Evolutionary conservation across 1,140 invertebrate genomes (phyloP).

Genomic region (Archivesica marissinica): DNA sequence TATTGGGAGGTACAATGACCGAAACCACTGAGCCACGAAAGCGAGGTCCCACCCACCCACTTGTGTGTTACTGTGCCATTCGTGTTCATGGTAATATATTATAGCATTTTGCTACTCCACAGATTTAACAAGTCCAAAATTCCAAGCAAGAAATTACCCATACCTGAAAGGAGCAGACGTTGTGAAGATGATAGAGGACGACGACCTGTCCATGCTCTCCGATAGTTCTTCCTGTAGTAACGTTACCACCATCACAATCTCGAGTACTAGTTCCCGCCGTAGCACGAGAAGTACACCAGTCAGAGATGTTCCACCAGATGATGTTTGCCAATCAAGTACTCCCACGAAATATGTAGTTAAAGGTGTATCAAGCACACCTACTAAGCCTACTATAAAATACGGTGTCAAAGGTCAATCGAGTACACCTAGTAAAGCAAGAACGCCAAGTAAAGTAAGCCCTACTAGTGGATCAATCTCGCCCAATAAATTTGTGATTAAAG

Average conservation of each 20-base stretch:
- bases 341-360: neutral
- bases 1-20: too few relatives aligned
- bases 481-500: too few relatives aligned
- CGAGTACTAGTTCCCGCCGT: slow-evolving; percentile 3
- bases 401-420: slow-evolving; percentile 12
- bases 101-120: too few relatives aligned
- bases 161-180: slow-evolving; percentile 69
- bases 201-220: slow-evolving; percentile 66
- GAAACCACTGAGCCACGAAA: too few relatives aligned
- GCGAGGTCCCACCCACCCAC: too few relatives aligned
- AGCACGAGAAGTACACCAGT: slow-evolving; percentile 19
- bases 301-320: neutral
- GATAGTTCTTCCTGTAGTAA: slow-evolving; percentile 13
- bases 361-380: neutral
- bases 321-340: neutral
- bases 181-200: slow-evolving; percentile 69
- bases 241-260: neutral
- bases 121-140: slow-evolving; percentile 62
- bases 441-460: neutral
- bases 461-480: neutral
- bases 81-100: too few relatives aligned
- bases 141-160: slow-evolving; percentile 49
- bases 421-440: neutral
- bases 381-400: neutral
- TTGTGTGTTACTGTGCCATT: too few relatives aligned